Base-by-base conservation (phyloP, 2,797 vertebrate genomes). In the Pantherophis alleghaniensis region DNA sequence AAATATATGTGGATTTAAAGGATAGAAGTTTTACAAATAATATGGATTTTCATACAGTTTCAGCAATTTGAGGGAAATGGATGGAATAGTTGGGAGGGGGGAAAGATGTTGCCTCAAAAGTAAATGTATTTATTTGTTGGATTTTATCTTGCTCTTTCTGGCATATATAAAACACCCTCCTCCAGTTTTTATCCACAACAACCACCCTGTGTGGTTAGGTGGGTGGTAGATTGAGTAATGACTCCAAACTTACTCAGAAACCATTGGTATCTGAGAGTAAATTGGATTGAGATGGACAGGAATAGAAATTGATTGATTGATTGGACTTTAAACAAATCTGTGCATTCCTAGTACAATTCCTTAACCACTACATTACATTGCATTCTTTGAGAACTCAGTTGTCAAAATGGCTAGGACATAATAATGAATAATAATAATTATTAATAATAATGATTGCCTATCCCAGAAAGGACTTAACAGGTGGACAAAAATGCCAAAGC, bases 1-100 rank as follows among this genome's bases (percentile, higher is more conserved):
- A 18, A 51, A 61, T 18, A 61, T 24, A 18, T 12, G 51, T 11
- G 32, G 57, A 63, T 88, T 88, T 37, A 22, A 88, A 88, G 32
- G 59, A 11, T 60, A 61, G 32, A 24, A 26, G 12, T 63, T 86
- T 10, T 87, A 16, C 10, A 22, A 91, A 55, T 11, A 37, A 7
- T 66, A 53, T 83, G 53, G 0, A 74, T 1, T 18, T 32, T 28
- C 12, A 14, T 83, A 22, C 61, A 86, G 13, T 59, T 86, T 47
- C 32, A 83, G 9, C 22, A 79, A n/a, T 63, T 28, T 55, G 20
- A 42, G 60, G 69, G 18, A 79, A 79, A 37, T 79, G 16, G 3
- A 9, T 37, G 3, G 69, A 79, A 42, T 20, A 3, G 7, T 74
- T 79, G 9, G 18, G 1, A 0, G 24, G 1, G 0, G 4, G 9